Conservation (phyloP, 2,888 invertebrate species). For the Drosophila mercatorum region DNA sequence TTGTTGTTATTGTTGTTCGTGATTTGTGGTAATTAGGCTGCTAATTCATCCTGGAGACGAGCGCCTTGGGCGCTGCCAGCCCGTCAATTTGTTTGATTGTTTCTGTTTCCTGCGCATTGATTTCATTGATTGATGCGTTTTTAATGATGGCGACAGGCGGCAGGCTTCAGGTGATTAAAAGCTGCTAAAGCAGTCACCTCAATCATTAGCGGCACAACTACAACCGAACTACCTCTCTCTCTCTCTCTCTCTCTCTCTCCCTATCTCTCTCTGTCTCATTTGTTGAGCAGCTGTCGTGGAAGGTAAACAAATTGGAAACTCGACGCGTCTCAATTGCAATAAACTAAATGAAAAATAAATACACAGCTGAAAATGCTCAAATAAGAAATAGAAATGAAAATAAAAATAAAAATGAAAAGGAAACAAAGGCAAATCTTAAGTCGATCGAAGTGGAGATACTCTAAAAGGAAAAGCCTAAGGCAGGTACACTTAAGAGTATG, state of each 20-base stretch:
- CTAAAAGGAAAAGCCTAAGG: not conserved
- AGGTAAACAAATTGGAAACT: constrained; percentile 49
- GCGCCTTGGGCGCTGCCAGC: not conserved
- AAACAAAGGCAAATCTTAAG: not conserved
- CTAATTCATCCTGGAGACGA: constrained; percentile 24
- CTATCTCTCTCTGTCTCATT: not conserved
- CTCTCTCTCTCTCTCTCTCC: not conserved
- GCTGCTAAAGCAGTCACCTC: constrained; percentile 18
- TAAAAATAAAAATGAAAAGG: not conserved
- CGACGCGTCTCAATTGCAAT: constrained; percentile 53
- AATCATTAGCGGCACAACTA: constrained; percentile 51
- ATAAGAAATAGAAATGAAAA: constrained; percentile 10
- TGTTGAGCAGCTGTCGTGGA: constrained; percentile 15
- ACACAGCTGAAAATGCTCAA: constrained; percentile 42
- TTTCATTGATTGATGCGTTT: constrained; percentile 70
- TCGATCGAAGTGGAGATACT: not conserved
- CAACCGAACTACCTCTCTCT: not conserved
- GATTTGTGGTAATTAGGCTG: constrained; percentile 51
- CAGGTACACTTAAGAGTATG: not conserved
- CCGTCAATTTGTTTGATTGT: constrained; percentile 28
- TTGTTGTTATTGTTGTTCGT: not conserved
- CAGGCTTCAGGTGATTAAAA: constrained; percentile 31
- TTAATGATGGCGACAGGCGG: constrained; percentile 57
- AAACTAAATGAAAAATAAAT: constrained; percentile 74
- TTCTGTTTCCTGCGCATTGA: constrained; percentile 58